Evolutionary conservation across 2,888 invertebrate genomes (phyloP).

Genomic region (Apotomis turbidana): DNA sequence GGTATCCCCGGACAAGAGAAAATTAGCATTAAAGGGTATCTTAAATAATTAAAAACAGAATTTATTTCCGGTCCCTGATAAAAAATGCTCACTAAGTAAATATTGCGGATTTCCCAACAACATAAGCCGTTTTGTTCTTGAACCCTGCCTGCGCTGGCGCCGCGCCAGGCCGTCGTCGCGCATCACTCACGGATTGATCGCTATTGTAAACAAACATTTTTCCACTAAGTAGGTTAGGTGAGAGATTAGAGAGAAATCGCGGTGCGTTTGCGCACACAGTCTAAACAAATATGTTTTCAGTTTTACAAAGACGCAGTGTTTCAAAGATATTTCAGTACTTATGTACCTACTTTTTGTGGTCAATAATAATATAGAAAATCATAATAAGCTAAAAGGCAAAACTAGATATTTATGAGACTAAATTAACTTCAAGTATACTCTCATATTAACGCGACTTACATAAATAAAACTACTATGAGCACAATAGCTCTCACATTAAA

Average conservation of each 20-base stretch:
- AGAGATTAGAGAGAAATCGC: slow-evolving; percentile 12
- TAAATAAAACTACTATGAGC: too few relatives aligned
- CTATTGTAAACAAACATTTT: slow-evolving; percentile 63
- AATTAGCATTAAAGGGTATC: too few relatives aligned
- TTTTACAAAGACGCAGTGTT: slow-evolving; percentile 2
- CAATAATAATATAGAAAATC: too few relatives aligned
- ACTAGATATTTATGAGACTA: too few relatives aligned
- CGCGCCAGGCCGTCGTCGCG: slow-evolving; percentile 46
- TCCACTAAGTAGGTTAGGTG: slow-evolving; percentile 44
- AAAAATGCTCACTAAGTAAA: too few relatives aligned
- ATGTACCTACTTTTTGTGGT: not conserved
- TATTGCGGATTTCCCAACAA: not conserved
- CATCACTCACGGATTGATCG: slow-evolving; percentile 72
- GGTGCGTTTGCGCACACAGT: slow-evolving; percentile 4
- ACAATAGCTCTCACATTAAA: too few relatives aligned
- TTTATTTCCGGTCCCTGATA: too few relatives aligned
- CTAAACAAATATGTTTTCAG: slow-evolving; percentile 24
- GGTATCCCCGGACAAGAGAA: too few relatives aligned
- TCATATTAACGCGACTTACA: too few relatives aligned
- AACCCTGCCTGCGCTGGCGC: slow-evolving; percentile 39
- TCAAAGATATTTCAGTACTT: not conserved
- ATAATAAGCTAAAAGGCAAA: too few relatives aligned
- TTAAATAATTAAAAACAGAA: too few relatives aligned
- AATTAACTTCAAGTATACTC: too few relatives aligned
- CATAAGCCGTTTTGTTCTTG: not conserved